phyloP scores from a whole-genome alignment of 2,888 invertebrate species.

The Brenthis ino region DNA sequence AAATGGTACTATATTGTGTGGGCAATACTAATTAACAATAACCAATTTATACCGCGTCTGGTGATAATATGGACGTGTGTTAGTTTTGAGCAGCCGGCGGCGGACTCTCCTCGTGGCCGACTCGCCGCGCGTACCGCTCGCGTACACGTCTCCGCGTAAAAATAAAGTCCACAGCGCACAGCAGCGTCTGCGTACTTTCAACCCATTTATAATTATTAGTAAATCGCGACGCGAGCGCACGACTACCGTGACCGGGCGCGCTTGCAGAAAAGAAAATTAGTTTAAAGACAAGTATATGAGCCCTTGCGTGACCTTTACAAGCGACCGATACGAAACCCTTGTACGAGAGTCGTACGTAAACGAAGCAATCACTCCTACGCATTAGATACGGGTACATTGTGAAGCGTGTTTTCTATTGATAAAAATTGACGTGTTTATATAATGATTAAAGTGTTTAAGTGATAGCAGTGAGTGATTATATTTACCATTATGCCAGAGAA shows the following conservation, averaged over 20 bases:
- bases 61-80: constrained; percentile 67
- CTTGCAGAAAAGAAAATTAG: constrained; percentile 64
- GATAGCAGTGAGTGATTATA: constrained; percentile 63
- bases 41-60: constrained; percentile 65
- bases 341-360: constrained; percentile 48
- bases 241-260: constrained; percentile 73
- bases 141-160: constrained; percentile 79
- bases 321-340: constrained; percentile 56
- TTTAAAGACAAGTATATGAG: constrained; percentile 39
- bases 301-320: constrained; percentile 57
- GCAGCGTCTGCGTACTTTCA: constrained; percentile 75
- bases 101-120: constrained; percentile 66
- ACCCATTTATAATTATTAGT: constrained; percentile 82
- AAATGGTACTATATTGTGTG: constrained; percentile 66
- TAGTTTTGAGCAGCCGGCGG: constrained; percentile 56
- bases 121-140: constrained; percentile 71
- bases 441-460: constrained; percentile 63
- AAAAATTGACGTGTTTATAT: constrained; percentile 58
- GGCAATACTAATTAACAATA: constrained; percentile 77
- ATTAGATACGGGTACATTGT: constrained; percentile 60
- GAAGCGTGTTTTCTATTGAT: constrained; percentile 55
- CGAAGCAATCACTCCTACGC: constrained; percentile 64
- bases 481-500: constrained; percentile 71
- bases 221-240: constrained; percentile 77
- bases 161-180: constrained; percentile 75